Evolutionary conservation across 2,888 invertebrate species (phyloP), one percentile per base, ranked within the genome.

Genomic region (Tribolium freemani): DNA sequence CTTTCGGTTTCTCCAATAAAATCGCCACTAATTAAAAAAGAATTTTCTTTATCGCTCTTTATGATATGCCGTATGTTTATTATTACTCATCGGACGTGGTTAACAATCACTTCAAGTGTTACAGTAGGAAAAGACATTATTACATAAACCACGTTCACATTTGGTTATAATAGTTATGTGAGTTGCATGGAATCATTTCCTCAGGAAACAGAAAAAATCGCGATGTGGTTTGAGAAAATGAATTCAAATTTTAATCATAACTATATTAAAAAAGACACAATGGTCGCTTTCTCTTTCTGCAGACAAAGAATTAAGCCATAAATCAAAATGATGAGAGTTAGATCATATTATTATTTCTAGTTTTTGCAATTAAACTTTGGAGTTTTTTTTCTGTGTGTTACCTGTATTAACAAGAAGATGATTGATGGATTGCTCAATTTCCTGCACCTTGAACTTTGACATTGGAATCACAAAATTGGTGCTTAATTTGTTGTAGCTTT

Each of bases 91-190:
- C 57, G 44, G 13, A 56, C 9, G 56, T 57, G 9, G 57, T 57
- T 16, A 10, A 57, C 46, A 60, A 48, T 30, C 13, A 11, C 16
- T 13, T 13, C 57, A 44, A 57, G 16, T 44, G 38, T 44, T 26
- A 48, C 5, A 20, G 16, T 11, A 46, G 60, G 60, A 61, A 61
- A 61, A 8, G 13, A 48, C 26, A 61, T 48, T 50, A 48, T 30
- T 50, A 61, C 60, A 61, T 46, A 16, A 10, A 61, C 26, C 60
- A 61, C 60, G 60, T 61, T 61, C 48, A 48, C 60, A 61, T 61
- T 61, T 61, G 60, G 60, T 61, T 61, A 61, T 61, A 61, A 61
- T 61, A 11, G 48, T 10, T 13, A 10, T 61, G 60, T 50, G 60
- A 61, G 45, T 48, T 50, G 60, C 45, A 61, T 26, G 21, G 16